Evolutionary conservation across 2,797 vertebrate genomes (phyloP).

Genomic region (Pseudochromis fuscus): DNA sequence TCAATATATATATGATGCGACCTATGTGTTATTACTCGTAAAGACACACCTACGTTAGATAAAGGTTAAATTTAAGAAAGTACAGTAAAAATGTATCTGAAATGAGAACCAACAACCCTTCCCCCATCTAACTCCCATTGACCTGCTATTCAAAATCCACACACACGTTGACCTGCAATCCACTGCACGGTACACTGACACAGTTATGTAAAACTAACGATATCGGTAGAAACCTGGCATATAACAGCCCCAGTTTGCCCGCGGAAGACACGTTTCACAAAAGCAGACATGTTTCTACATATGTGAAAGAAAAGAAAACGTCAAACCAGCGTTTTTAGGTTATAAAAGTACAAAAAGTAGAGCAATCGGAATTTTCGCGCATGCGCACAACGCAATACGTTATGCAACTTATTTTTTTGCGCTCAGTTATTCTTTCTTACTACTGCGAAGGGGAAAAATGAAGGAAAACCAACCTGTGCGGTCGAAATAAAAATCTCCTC

Average conservation of each 20-base stretch:
- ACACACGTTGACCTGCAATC: conserved; percentile 85
- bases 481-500: not conserved
- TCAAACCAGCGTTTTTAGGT: not conserved
- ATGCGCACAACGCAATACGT: conserved; percentile 71
- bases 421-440: not conserved
- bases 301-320: accelerated
- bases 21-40: too few species aligned
- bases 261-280: accelerated
- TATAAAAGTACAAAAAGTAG: conserved; percentile 63
- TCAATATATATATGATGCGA: too few species aligned
- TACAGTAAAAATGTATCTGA: not conserved
- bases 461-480: conserved; percentile 67
- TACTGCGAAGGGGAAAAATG: not conserved
- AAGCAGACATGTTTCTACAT: accelerated
- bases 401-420: conserved; percentile 78
- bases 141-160: conserved; percentile 78
- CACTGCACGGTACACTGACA: conserved; percentile 84
- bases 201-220: conserved; percentile 83
- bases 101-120: conserved; percentile 41
- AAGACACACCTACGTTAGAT: accelerated
- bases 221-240: not conserved
- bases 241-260: accelerated
- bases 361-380: conserved; percentile 54
- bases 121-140: conserved; percentile 65
- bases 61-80: not conserved